These are phyloP conservation scores for Drosophila navojoa DNA, from an alignment of 1,140 invertebrate species.

Conservation along the genomic window DNA sequence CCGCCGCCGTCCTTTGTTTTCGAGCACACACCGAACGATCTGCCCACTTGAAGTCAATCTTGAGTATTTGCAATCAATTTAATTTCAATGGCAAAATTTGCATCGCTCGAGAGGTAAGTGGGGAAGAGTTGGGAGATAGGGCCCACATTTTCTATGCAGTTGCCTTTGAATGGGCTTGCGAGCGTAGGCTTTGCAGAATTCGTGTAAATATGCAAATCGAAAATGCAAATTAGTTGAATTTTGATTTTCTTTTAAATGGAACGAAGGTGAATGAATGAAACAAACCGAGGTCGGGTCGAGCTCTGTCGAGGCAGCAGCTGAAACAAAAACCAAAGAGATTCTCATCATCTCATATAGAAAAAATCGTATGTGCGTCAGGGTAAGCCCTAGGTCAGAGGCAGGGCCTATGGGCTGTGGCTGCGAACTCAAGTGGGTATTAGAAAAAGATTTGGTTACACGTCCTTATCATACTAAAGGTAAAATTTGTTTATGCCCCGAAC, in stretches of 20 bases:
- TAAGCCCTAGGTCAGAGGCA: background rate
- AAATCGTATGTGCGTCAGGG: background rate
- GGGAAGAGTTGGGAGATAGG: conserved; percentile 2
- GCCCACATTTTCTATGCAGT: conserved; percentile 27
- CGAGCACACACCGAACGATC: conserved; percentile 27
- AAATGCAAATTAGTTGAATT: conserved; percentile 82
- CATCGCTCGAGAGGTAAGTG: conserved; percentile 25
- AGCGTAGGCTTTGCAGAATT: conserved; percentile 42
- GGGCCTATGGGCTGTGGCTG: too few relatives aligned
- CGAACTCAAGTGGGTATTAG: too few relatives aligned
- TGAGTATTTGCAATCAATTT: conserved; percentile 82
- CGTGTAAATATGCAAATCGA: conserved; percentile 82
- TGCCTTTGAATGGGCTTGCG: conserved; percentile 14
- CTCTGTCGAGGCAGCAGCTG: background rate
- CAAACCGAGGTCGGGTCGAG: background rate
- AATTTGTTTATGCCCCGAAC: too few relatives aligned
- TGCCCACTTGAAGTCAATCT: conserved; percentile 75
- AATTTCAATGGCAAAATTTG: conserved; percentile 80
- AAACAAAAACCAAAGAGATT: conserved; percentile 46
- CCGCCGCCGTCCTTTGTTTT: conserved; percentile 33
- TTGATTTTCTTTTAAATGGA: conserved; percentile 70
- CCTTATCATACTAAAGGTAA: too few relatives aligned
- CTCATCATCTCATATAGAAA: conserved; percentile 44
- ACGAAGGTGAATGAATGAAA: conserved; percentile 51
- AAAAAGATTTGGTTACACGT: too few relatives aligned